These are phyloP conservation scores for Streblospio benedicti DNA, from an alignment of 1,140 invertebrate genomes.

Conservation along the genomic window DNA sequence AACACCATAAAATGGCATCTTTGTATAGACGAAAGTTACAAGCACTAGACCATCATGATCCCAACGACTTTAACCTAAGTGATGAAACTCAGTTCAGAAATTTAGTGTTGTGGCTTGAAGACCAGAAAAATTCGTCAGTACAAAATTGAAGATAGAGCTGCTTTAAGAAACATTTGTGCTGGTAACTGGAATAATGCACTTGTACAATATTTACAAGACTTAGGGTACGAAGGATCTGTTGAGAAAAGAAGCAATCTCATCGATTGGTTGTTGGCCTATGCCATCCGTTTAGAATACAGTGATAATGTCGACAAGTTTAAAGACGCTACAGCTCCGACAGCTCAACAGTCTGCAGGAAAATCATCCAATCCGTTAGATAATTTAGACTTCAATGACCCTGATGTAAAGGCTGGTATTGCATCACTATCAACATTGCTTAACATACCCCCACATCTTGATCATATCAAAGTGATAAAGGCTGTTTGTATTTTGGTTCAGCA, in stretches of 20 bases:
- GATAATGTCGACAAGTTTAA: conserved; percentile 52
- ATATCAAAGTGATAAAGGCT: too few species aligned
- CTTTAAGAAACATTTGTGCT: conserved; percentile 57
- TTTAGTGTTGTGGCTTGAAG: conserved; percentile 81
- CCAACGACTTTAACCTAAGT: background rate
- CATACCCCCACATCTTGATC: too few species aligned
- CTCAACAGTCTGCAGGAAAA: background rate
- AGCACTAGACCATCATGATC: conserved; percentile 61
- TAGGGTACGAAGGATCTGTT: conserved; percentile 54
- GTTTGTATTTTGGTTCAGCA: conserved; percentile 60
- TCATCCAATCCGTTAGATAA: conserved; percentile 19
- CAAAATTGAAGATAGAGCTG: conserved; percentile 69
- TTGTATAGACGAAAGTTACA: conserved; percentile 67
- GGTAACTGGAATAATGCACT: conserved; percentile 65
- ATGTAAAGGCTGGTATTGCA: conserved; percentile 72
- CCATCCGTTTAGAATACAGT: conserved; percentile 70
- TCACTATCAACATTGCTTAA: conserved; percentile 68
- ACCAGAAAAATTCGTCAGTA: conserved; percentile 87
- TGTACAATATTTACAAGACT: conserved; percentile 63
- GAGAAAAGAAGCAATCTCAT: conserved; percentile 55
- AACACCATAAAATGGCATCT: background rate
- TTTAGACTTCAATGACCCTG: conserved; percentile 54
- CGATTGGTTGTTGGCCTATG: conserved; percentile 78
- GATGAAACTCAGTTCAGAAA: conserved; percentile 70
- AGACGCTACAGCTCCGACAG: background rate